Conservation (phyloP, 2,888 invertebrate species). For the Priocnemis perturbator region DNA sequence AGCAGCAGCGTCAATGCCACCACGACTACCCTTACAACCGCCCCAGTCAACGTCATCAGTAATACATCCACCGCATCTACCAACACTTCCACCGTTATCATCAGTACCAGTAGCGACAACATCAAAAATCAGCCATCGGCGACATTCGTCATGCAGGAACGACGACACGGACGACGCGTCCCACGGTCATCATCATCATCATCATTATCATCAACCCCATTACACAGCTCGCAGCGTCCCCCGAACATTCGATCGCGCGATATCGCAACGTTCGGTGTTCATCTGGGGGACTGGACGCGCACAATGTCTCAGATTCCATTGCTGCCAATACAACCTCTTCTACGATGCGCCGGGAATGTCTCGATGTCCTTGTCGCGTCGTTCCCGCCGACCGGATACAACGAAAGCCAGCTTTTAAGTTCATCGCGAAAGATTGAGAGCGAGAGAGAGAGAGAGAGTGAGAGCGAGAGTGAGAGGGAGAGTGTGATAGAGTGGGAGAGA, state of each 20-base stretch:
- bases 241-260: not conserved
- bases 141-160: not conserved
- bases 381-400: conserved; percentile 74
- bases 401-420: conserved; percentile 71
- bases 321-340: conserved; percentile 68
- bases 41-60: too few species aligned
- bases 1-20: too few species aligned
- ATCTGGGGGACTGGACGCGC: conserved; percentile 55
- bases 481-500: conserved; percentile 37
- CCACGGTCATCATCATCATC: conserved; percentile 1
- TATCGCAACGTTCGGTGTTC: conserved; percentile 13
- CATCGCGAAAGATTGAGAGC: conserved; percentile 34
- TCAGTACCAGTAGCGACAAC: not conserved
- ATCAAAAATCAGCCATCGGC: too few species aligned
- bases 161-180: conserved; percentile 15
- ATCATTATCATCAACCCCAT: not conserved
- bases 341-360: conserved; percentile 57
- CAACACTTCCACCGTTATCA: not conserved
- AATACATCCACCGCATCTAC: too few species aligned
- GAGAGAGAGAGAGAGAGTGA: conserved; percentile 11
- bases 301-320: conserved; percentile 72
- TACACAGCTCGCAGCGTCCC: conserved; percentile 3
- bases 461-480: conserved; percentile 20
- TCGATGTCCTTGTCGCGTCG: conserved; percentile 50
- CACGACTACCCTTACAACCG: too few species aligned